A percentile compares a stretch with the other conserved stretches of the same genome.
Evolutionary conservation across 2,113 vertebrate species (phyloP).

Genomic region (Spilogale gracilis): DNA sequence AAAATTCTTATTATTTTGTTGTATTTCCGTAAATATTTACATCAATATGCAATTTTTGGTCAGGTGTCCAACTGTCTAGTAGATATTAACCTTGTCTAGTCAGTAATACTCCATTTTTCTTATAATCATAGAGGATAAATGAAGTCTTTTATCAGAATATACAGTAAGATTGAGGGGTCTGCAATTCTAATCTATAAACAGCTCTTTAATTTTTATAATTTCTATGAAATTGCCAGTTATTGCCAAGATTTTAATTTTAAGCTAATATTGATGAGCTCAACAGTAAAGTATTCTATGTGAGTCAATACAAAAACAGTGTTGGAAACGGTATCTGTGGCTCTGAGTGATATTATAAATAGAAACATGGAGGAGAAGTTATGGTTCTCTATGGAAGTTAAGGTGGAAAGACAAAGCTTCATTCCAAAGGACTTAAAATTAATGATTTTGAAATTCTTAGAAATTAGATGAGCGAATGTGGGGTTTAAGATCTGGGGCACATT

Average conservation of each 20-base stretch:
- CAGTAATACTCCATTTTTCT: not conserved
- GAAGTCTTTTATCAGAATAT: not conserved
- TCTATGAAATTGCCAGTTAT: not conserved
- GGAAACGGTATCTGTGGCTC: not conserved
- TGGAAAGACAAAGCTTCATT: not conserved
- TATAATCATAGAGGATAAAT: not conserved
- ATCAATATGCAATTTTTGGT: not conserved
- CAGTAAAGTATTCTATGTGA: not conserved
- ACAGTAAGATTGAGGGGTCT: not conserved
- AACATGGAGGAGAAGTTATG: not conserved
- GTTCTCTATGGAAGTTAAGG: too few species aligned
- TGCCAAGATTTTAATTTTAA: not conserved
- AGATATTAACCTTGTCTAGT: not conserved
- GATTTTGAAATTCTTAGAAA: not conserved
- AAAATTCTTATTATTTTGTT: not conserved
- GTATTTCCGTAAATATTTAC: not conserved
- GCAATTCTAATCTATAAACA: not conserved
- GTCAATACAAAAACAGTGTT: not conserved
- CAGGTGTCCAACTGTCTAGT: not conserved
- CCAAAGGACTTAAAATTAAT: not conserved
- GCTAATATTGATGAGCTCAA: not conserved
- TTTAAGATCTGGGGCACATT: not conserved
- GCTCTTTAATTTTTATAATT: not conserved
- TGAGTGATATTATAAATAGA: not conserved
- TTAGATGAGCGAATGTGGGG: not conserved